A percentile compares a stretch with the other conserved stretches of the same genome.
phyloP scores from a whole-genome alignment of 2,797 vertebrate genomes.

The Coccyzus lansbergi region DNA sequence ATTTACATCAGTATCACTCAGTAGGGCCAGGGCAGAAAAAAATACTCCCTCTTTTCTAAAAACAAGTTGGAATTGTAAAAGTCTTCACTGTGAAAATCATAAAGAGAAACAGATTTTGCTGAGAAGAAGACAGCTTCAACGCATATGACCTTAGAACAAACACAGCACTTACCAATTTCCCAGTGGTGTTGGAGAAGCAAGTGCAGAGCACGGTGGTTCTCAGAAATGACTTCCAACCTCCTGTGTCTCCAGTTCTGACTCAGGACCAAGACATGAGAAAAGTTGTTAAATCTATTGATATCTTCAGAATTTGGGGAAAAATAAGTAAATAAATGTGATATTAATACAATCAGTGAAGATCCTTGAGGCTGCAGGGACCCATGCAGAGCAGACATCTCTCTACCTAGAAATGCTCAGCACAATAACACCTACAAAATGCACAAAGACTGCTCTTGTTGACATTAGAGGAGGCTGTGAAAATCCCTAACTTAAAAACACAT shows the following conservation, averaged over 20 bases:
- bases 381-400: not conserved
- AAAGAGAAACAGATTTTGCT: not conserved
- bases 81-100: not conserved
- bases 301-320: not conserved
- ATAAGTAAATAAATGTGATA: not conserved
- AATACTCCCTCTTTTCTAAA: not conserved
- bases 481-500: not conserved
- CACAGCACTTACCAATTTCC: not conserved
- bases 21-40: not conserved
- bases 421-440: accelerated
- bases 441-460: accelerated
- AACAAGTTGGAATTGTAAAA: not conserved
- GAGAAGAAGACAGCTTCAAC: not conserved
- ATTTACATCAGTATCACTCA: not conserved
- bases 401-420: no score
- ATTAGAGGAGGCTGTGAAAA: not conserved
- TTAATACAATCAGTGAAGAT: not conserved
- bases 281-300: accelerated
- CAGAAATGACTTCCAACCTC: not conserved
- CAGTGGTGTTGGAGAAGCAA: not conserved
- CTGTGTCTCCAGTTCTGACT: accelerated
- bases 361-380: not conserved
- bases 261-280: not conserved
- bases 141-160: accelerated
- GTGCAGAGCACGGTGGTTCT: not conserved